phyloP scores from a whole-genome alignment of 2,113 vertebrate genomes.

The Aptenodytes patagonicus region DNA sequence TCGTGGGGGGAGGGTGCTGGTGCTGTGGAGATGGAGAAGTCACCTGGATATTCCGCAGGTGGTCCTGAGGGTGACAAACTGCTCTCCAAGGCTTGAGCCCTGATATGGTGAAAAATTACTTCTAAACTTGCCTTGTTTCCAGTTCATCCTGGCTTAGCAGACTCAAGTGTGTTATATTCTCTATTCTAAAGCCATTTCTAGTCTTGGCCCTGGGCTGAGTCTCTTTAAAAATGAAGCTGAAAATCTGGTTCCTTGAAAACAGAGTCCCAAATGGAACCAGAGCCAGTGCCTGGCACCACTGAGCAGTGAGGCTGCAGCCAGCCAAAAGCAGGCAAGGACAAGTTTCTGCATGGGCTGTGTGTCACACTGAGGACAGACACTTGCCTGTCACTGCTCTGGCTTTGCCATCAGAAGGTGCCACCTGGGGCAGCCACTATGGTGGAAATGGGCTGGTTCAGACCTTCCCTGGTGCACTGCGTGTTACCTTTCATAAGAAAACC shows the following conservation, averaged over 20 bases:
- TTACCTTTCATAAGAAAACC: background rate
- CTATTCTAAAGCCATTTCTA: background rate
- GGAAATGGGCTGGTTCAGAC: background rate
- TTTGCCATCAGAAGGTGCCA: background rate
- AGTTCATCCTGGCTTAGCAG: background rate
- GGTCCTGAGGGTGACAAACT: background rate
- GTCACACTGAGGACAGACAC: background rate
- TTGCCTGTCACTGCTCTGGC: background rate
- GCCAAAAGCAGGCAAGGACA: background rate
- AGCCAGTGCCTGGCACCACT: background rate
- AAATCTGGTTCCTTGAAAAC: background rate
- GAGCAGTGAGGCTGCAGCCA: background rate
- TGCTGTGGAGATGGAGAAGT: background rate
- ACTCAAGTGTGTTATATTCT: too few species aligned
- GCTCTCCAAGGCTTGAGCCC: background rate
- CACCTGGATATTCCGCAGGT: background rate
- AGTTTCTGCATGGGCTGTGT: background rate
- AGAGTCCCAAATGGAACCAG: background rate
- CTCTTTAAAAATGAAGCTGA: background rate
- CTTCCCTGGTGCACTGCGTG: background rate
- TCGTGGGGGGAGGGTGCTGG: background rate
- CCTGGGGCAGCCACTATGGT: background rate
- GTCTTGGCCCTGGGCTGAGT: background rate
- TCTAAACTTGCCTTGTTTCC: background rate
- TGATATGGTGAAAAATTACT: background rate